Evolutionary conservation across 1,140 invertebrate species (phyloP), one percentile per base, ranked within the genome.

Genomic region (Aphis craccivora): DNA sequence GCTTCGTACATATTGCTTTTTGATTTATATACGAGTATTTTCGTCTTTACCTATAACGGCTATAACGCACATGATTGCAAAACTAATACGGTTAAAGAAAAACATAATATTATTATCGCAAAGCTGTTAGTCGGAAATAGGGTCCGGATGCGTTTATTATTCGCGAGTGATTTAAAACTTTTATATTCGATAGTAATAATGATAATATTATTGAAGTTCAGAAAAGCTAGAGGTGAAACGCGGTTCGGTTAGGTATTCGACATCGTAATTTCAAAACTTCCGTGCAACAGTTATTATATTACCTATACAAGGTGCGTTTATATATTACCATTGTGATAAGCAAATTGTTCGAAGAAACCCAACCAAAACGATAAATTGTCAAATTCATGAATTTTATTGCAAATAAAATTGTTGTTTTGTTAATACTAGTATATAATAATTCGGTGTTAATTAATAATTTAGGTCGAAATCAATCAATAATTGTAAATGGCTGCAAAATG

Each of bases 141-240:
- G 86, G 86, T 48, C 18, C 18, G 43, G 48, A 40, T n/a, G 25
- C 14, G 35, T 37, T 53, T 55, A 30, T 89, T 55, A 55, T 89
- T 88, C 37, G 35, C 4, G 35, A 37, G 51, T 37, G 23, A 76
- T 91, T 91, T 91, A 30, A 43, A 91, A 91, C 90, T 89, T 30
- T 53, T 35, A 8, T 37, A 22, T n/a, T 76, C 35, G 23, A 55
- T 89, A 48, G 35, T 87, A 76, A 18, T 76, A 76, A 76, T 76
- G 14, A 67, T 18, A n/a, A 53, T 20, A 5, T 48, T 30, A 51
- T 51, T 7, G 30, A 88, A 88, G 37, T 88, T 88, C 86, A 23
- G 18, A 48, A 37, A 23, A 87, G 43, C 25, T 30, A 87, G 43
- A 88, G 45, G 86, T 43, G 45, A 48, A 88, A 30, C 30, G 5